phyloP scores from a whole-genome alignment of 2,113 vertebrate genomes.

The Macquaria ambigua region DNA sequence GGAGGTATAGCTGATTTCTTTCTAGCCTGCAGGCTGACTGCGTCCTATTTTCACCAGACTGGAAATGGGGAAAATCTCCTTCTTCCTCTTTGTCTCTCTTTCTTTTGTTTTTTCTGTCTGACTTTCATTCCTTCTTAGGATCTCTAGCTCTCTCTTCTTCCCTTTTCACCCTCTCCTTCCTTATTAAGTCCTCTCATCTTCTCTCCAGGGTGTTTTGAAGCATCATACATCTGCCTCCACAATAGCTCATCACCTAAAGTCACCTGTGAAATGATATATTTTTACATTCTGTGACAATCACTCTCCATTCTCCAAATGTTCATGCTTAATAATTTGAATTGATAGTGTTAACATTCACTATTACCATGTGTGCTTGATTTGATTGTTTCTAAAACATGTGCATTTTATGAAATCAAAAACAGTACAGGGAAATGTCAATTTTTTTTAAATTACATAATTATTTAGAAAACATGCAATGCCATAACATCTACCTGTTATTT shows the following conservation, averaged over 20 bases:
- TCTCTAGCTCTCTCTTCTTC: not conserved
- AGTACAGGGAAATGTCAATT: not conserved
- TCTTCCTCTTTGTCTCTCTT: constrained; percentile 13
- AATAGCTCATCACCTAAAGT: not conserved
- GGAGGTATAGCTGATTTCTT: constrained; percentile 26
- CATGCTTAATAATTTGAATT: not conserved
- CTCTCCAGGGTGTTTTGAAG: not conserved
- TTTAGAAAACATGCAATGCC: not conserved
- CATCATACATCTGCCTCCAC: not conserved
- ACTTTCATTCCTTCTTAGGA: not conserved
- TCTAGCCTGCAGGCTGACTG: constrained; percentile 53
- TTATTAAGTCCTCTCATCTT: not conserved
- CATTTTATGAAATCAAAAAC: not conserved
- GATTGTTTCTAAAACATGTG: not conserved
- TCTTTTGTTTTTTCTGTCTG: not conserved
- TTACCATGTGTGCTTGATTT: not conserved
- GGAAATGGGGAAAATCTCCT: constrained; percentile 43
- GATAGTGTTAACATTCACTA: not conserved
- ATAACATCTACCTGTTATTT: not conserved
- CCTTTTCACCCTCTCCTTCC: not conserved
- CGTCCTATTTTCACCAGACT: constrained; percentile 51
- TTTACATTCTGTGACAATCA: not conserved
- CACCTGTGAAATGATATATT: not conserved
- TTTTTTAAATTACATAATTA: not conserved
- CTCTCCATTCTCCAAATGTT: not conserved